phyloP scores from a whole-genome alignment of 2,797 vertebrate species.

The Naso thynnoides region DNA sequence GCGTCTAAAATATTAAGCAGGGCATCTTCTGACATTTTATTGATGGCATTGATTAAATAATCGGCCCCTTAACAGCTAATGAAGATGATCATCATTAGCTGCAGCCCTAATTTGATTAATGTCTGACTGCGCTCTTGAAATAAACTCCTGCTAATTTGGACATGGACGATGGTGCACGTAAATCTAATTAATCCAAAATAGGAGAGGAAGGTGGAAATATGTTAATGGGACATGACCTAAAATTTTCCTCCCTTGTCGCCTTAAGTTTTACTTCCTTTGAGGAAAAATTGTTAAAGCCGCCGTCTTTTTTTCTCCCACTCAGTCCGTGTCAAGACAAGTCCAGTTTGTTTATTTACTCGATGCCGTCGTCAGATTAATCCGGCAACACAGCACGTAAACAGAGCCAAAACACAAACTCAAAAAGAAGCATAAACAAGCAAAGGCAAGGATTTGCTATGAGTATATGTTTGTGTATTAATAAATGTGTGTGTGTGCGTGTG shows the following conservation, averaged over 20 bases:
- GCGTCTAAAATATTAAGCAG: background rate
- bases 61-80: background rate
- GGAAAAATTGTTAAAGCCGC: background rate
- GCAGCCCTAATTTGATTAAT: background rate
- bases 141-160: background rate
- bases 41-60: background rate
- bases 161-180: background rate
- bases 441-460: slow-evolving; percentile 8
- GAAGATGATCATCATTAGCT: background rate
- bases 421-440: slow-evolving; percentile 32
- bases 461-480: background rate
- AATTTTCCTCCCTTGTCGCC: background rate
- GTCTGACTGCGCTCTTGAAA: slow-evolving; percentile 8
- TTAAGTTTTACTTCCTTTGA: background rate
- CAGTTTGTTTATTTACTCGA: slow-evolving; percentile 10
- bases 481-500: background rate
- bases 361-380: slow-evolving; percentile 14
- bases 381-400: background rate
- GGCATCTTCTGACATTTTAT: background rate
- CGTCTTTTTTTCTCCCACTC: background rate
- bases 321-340: background rate
- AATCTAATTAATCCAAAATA: slow-evolving; percentile 18
- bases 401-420: background rate
- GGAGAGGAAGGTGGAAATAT: slow-evolving; percentile 10
- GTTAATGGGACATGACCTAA: slow-evolving; percentile 4